phyloP scores from a whole-genome alignment of 2,888 invertebrate species.

The Lymantria monacha region DNA sequence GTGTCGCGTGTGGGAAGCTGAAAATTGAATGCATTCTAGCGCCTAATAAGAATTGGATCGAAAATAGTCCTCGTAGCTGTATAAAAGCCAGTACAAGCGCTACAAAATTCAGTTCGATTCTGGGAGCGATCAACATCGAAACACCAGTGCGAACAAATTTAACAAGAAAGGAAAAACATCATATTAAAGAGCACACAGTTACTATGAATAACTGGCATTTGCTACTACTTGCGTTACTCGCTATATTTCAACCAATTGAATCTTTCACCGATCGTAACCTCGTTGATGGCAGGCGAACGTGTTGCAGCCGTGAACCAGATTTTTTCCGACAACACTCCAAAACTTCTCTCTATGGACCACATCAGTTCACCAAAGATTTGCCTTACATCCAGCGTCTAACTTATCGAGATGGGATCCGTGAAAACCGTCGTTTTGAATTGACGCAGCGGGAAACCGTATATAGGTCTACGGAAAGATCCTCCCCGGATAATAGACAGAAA shows the following conservation, averaged over 20 bases:
- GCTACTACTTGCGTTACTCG: conserved; percentile 68
- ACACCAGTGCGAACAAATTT: conserved; percentile 49
- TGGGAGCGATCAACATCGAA: conserved; percentile 55
- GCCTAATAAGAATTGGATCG: conserved; percentile 66
- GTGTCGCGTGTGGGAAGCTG: conserved; percentile 57
- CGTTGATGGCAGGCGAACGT: conserved; percentile 69
- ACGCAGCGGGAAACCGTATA: conserved; percentile 17
- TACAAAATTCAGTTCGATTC: conserved; percentile 52
- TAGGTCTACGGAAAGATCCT: conserved; percentile 14
- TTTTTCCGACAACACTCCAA: conserved; percentile 39
- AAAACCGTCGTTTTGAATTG: conserved; percentile 37
- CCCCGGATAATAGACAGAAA: conserved; percentile 7
- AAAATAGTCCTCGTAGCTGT: conserved; percentile 38
- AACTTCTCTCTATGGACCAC: conserved; percentile 36
- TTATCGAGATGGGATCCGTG: conserved; percentile 28
- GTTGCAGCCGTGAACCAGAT: conserved; percentile 47
- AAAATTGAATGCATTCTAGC: conserved; percentile 77
- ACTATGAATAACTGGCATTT: conserved; percentile 80
- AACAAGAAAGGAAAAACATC: conserved; percentile 42
- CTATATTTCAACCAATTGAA: conserved; percentile 61
- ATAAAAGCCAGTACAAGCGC: conserved; percentile 52
- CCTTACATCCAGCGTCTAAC: conserved; percentile 18
- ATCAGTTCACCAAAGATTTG: conserved; percentile 25
- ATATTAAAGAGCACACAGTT: conserved; percentile 51
- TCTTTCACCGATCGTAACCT: conserved; percentile 57